phyloP scores from a whole-genome alignment of 2,888 invertebrate genomes.

The Callyntrura guangdongensis region DNA sequence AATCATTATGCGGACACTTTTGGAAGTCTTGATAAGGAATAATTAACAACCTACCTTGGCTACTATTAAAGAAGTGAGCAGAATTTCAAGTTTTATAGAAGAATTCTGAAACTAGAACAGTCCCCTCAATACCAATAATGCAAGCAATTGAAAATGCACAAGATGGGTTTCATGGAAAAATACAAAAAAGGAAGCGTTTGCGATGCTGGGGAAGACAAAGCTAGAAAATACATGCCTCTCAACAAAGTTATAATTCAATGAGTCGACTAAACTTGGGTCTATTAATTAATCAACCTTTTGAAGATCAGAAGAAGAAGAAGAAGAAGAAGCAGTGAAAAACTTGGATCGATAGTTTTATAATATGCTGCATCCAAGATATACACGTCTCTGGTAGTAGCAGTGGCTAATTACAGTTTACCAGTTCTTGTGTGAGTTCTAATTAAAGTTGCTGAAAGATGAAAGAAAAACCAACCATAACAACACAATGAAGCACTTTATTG shows the following conservation, averaged over 20 bases:
- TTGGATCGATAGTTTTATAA: slow-evolving; percentile 57
- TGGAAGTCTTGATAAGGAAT: slow-evolving; percentile 12
- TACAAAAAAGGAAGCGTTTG: too few species aligned
- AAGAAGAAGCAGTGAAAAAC: background rate
- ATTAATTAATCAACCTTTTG: slow-evolving; percentile 67
- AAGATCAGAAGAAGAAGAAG: background rate
- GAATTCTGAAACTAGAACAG: background rate
- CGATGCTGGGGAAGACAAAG: background rate
- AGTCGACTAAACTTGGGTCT: slow-evolving; percentile 63
- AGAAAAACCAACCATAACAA: slow-evolving; percentile 16
- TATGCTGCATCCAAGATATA: background rate
- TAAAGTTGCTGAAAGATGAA: slow-evolving; percentile 27
- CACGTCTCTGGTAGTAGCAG: background rate
- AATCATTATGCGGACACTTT: slow-evolving; percentile 44
- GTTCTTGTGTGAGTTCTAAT: slow-evolving; percentile 41
- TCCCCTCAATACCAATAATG: background rate
- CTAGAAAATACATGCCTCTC: background rate
- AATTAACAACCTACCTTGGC: slow-evolving; percentile 28
- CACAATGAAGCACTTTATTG: slow-evolving; percentile 45
- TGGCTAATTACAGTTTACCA: slow-evolving; percentile 53
- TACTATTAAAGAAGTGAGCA: background rate
- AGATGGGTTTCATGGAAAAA: too few species aligned
- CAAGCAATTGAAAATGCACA: background rate
- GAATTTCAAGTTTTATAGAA: background rate
- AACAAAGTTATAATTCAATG: slow-evolving; percentile 62